Evolutionary conservation across 1,140 invertebrate genomes (phyloP).

Genomic region (Druon quercuslanigerum): DNA sequence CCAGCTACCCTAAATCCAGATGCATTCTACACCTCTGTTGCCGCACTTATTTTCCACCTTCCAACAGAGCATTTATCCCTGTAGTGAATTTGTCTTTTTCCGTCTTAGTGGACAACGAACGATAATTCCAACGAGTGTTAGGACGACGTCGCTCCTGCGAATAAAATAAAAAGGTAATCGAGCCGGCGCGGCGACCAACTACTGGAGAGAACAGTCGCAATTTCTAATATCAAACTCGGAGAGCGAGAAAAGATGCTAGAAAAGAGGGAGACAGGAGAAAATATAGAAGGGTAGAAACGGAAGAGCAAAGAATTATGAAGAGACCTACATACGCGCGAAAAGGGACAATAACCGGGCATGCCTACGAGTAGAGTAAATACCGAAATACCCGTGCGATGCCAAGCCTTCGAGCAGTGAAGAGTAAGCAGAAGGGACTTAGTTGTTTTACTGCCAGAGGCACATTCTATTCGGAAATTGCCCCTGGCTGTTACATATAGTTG

Average conservation of each 20-base stretch:
- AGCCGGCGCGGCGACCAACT: neutral
- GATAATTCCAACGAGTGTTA: constrained; percentile 22
- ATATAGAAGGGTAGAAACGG: neutral
- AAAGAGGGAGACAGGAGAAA: neutral
- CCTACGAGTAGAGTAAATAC: constrained; percentile 10
- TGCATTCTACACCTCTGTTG: neutral
- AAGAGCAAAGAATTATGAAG: constrained; percentile 14
- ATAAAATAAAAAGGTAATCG: neutral
- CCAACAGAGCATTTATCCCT: neutral
- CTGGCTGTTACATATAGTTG: too few species aligned
- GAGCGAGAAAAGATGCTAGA: neutral
- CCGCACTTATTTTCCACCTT: neutral
- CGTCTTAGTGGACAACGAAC: neutral
- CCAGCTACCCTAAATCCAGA: constrained; percentile 11
- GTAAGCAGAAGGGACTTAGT: neutral
- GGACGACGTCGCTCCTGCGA: neutral
- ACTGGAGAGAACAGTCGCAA: neutral
- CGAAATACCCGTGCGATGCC: neutral
- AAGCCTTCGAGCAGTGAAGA: neutral
- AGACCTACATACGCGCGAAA: constrained; percentile 3
- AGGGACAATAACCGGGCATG: constrained; percentile 20
- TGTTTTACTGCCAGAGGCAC: constrained; percentile 23
- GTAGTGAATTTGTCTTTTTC: constrained; percentile 1
- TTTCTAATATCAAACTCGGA: constrained; percentile 4
- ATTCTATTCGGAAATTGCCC: constrained; percentile 12